These are phyloP conservation scores for Hydra vulgaris DNA, from an alignment of 30 jellyfish, hydroid and myxozoan genomes.

Conservation along the genomic window DNA sequence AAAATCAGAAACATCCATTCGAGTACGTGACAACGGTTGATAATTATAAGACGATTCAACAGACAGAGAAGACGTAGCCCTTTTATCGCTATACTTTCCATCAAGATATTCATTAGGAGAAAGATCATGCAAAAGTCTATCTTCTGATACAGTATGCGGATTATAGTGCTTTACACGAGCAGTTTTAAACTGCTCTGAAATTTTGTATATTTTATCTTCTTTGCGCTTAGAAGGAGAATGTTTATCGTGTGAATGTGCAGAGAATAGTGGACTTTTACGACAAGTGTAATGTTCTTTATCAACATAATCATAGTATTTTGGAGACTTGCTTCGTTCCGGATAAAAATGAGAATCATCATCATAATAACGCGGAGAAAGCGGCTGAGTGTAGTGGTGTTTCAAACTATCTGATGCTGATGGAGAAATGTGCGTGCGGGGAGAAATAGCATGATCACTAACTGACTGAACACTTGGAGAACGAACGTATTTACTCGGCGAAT, in stretches of 20 bases:
- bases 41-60: constrained; percentile 19
- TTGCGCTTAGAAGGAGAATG: constrained; percentile 18
- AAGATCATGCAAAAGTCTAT: constrained; percentile 22
- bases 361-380: constrained; percentile 31
- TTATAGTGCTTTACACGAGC: constrained; percentile 11
- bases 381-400: constrained; percentile 30
- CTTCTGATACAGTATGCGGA: constrained; percentile 16
- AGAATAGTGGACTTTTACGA: constrained; percentile 1
- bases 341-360: constrained; percentile 12
- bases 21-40: constrained; percentile 30
- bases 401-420: constrained; percentile 19
- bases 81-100: background rate
- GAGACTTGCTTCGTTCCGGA: constrained; percentile 29
- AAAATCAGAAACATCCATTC: background rate
- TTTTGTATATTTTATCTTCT: constrained; percentile 16
- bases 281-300: constrained; percentile 22
- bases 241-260: constrained; percentile 1
- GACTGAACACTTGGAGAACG: constrained; percentile 25
- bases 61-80: constrained; percentile 12
- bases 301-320: constrained; percentile 16
- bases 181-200: constrained; percentile 6
- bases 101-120: background rate
- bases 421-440: constrained; percentile 25
- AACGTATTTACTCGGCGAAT: constrained; percentile 4
- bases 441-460: constrained; percentile 3